phyloP scores from a whole-genome alignment of 2,888 invertebrate species.

The Acleris cristana region DNA sequence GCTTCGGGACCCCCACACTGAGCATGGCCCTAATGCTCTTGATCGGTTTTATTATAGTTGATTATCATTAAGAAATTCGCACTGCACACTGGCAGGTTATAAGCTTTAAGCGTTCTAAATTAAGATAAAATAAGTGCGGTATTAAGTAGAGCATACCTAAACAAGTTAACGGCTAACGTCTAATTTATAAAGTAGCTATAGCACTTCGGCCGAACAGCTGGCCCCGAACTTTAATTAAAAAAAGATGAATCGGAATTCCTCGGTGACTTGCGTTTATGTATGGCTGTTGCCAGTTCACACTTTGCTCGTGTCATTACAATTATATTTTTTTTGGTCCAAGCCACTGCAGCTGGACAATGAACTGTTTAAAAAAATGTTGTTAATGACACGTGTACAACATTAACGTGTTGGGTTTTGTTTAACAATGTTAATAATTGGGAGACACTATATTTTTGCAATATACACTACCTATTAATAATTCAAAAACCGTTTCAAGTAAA shows the following conservation, averaged over 20 bases:
- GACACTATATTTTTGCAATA: too few species aligned
- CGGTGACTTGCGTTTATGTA: conserved; percentile 48
- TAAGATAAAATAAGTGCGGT: neutral
- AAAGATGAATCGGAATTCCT: conserved; percentile 52
- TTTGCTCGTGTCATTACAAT: conserved; percentile 41
- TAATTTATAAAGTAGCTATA: conserved; percentile 40
- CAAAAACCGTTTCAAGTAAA: too few species aligned
- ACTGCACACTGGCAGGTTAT: neutral
- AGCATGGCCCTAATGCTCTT: too few species aligned
- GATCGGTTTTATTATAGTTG: neutral
- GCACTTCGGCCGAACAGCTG: conserved; percentile 45
- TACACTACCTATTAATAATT: too few species aligned
- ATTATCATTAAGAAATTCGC: neutral
- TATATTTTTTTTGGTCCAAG: conserved; percentile 1
- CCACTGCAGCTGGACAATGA: conserved; percentile 18
- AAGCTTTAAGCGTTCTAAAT: too few species aligned
- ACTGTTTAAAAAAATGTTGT: too few species aligned
- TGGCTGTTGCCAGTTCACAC: conserved; percentile 45
- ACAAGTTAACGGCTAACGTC: conserved; percentile 29
- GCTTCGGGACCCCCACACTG: too few species aligned
- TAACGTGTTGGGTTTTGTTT: too few species aligned
- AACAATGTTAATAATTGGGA: too few species aligned
- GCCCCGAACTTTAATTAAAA: conserved; percentile 45
- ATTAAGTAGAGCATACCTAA: conserved; percentile 12
- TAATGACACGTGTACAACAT: too few species aligned